Evolutionary conservation across 2,888 invertebrate species (phyloP).

Genomic region (Tryphoninae sp.): DNA sequence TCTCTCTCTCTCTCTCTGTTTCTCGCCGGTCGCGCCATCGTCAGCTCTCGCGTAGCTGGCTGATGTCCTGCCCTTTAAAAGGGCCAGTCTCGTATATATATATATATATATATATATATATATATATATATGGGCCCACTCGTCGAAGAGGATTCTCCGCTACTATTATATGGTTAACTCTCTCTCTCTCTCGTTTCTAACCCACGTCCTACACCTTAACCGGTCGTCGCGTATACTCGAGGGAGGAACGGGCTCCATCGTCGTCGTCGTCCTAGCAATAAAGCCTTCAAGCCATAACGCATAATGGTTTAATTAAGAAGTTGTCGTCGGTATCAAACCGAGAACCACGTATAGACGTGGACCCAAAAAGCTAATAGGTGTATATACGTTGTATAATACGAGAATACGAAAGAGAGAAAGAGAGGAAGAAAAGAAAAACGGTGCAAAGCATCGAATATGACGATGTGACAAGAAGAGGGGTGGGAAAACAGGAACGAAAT

Average conservation of each 20-base stretch:
- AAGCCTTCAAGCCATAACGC: slow-evolving; percentile 76
- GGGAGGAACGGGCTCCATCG: slow-evolving; percentile 40
- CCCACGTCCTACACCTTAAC: slow-evolving; percentile 47
- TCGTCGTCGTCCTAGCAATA: slow-evolving; percentile 71
- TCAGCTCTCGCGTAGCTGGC: neutral
- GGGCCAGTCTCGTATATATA: neutral
- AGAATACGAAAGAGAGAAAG: slow-evolving; percentile 43
- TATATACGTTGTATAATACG: slow-evolving; percentile 12
- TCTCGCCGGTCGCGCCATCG: neutral
- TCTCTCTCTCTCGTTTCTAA: slow-evolving; percentile 52
- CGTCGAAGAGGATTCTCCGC: slow-evolving; percentile 53
- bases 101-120: slow-evolving; percentile 7
- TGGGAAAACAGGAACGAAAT: neutral
- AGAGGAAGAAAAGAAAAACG: slow-evolving; percentile 56
- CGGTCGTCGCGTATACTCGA: slow-evolving; percentile 63
- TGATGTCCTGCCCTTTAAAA: neutral
- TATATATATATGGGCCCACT: slow-evolving; percentile 29
- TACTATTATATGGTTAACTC: slow-evolving; percentile 44
- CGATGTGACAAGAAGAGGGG: neutral
- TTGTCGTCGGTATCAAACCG: slow-evolving; percentile 69
- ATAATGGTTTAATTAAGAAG: slow-evolving; percentile 80
- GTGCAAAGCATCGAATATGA: neutral
- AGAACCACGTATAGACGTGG: slow-evolving; percentile 26
- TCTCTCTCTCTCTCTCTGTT: neutral
- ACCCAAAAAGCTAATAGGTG: slow-evolving; percentile 10